phyloP scores from a whole-genome alignment of 2,113 vertebrate genomes.

The Oreotrochilus melanogaster region DNA sequence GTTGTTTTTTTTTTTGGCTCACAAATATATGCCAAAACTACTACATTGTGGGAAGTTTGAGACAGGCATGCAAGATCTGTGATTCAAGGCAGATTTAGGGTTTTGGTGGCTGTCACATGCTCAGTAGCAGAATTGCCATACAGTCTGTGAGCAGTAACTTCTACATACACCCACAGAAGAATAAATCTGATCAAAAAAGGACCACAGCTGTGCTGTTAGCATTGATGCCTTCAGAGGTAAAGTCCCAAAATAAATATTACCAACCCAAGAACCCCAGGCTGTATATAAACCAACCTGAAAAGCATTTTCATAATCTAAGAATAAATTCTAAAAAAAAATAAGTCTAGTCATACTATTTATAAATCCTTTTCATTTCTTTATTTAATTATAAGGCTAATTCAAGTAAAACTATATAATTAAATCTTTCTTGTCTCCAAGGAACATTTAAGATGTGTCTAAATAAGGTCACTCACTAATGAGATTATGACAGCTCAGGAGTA shows the following conservation, averaged over 20 bases:
- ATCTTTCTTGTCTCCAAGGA: background rate
- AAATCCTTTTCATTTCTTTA: background rate
- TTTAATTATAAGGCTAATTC: background rate
- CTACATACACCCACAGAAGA: background rate
- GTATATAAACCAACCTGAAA: background rate
- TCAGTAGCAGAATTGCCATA: background rate
- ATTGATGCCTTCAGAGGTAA: background rate
- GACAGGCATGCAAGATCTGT: background rate
- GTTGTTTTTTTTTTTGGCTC: background rate
- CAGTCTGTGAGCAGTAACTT: background rate
- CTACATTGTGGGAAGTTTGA: background rate
- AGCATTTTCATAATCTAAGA: background rate
- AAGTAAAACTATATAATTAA: background rate
- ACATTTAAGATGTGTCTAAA: background rate
- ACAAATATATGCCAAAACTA: background rate
- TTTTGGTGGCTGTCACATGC: background rate
- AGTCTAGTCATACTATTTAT: background rate
- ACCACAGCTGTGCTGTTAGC: background rate
- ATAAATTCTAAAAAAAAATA: background rate
- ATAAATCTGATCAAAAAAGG: background rate
- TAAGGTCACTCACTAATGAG: background rate
- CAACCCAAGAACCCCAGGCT: background rate
- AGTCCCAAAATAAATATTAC: background rate
- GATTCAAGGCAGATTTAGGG: background rate
- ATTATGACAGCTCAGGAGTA: background rate